Evolutionary conservation across 2,797 vertebrate species (phyloP).

Genomic region (Propithecus deckenii): DNA sequence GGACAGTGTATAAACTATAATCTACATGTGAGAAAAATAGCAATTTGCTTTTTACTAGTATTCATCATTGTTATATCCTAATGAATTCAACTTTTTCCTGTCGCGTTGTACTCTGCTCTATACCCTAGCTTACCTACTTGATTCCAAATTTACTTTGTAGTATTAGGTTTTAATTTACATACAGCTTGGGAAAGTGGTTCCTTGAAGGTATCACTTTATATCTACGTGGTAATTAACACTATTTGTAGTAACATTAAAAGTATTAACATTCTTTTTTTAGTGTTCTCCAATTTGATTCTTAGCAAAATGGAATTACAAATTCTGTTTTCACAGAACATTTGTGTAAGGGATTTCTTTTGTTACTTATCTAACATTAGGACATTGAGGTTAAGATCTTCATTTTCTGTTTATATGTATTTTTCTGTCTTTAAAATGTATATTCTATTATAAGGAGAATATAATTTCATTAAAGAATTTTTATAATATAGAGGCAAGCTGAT

Average conservation of each 20-base stretch:
- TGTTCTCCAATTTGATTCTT: constrained; percentile 14
- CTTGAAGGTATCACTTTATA: background rate
- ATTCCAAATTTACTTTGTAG: constrained; percentile 32
- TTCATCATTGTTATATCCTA: background rate
- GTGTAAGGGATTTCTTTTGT: background rate
- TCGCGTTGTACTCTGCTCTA: background rate
- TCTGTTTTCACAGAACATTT: background rate
- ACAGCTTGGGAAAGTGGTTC: background rate
- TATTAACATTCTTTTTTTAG: background rate
- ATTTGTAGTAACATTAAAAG: background rate
- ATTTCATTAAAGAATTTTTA: background rate
- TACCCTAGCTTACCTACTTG: background rate
- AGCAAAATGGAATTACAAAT: background rate
- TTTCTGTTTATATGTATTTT: background rate
- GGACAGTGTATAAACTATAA: background rate
- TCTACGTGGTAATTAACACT: background rate
- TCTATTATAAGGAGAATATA: background rate
- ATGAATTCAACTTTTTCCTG: background rate
- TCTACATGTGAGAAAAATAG: background rate
- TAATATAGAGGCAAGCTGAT: background rate
- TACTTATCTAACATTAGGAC: background rate
- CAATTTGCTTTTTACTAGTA: background rate
- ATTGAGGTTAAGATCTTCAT: background rate
- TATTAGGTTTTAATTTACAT: constrained; percentile 21
- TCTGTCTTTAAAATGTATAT: background rate